Evolutionary conservation across 2,888 invertebrate genomes (phyloP).

Genomic region (Drosophila neotestacea): DNA sequence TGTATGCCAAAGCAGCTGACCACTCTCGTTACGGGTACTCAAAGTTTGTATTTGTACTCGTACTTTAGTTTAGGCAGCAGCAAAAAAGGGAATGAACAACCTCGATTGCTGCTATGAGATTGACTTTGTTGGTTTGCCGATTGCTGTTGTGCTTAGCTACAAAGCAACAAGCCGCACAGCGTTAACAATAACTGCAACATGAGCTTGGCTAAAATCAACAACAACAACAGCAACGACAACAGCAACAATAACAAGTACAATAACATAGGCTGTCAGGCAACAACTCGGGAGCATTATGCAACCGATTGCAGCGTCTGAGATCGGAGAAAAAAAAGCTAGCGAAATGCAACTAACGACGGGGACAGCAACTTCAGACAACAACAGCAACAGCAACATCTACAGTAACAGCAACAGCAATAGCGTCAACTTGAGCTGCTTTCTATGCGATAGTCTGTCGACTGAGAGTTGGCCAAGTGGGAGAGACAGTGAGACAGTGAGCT

Average conservation of each 20-base stretch:
- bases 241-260: constrained; percentile 28
- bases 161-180: constrained; percentile 63
- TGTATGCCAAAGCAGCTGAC: constrained; percentile 23
- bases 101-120: constrained; percentile 39
- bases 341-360: constrained; percentile 42
- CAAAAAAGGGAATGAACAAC: constrained; percentile 62
- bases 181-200: constrained; percentile 77
- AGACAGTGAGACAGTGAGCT: constrained; percentile 62
- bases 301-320: constrained; percentile 63
- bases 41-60: constrained; percentile 25
- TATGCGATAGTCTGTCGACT: constrained; percentile 40
- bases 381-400: constrained; percentile 14
- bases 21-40: constrained; percentile 46
- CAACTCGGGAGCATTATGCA: constrained; percentile 69
- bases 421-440: constrained; percentile 59
- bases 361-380: constrained; percentile 21
- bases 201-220: constrained; percentile 58
- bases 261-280: constrained; percentile 67
- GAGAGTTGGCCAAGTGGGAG: constrained; percentile 40
- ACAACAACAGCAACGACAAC: constrained; percentile 24
- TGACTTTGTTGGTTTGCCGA: constrained; percentile 45
- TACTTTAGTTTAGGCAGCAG: constrained; percentile 36
- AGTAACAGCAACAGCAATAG: not conserved
- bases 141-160: constrained; percentile 45
- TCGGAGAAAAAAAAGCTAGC: constrained; percentile 33